phyloP scores from a whole-genome alignment of 1,140 invertebrate genomes.

The Acyrthosiphon pisum region DNA sequence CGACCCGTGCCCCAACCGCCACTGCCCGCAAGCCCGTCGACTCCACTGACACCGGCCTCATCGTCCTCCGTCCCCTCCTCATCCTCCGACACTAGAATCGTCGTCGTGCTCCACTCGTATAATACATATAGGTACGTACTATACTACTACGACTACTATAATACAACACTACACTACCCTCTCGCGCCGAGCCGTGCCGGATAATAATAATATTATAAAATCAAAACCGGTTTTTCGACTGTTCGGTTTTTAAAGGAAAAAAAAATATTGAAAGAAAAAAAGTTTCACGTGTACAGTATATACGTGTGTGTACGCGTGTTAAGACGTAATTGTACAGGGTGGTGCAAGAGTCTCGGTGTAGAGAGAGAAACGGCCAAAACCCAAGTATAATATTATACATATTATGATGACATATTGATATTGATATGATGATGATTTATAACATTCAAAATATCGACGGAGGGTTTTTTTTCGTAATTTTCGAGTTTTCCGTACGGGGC shows the following conservation, averaged over 20 bases:
- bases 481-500: too few relatives aligned
- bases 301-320: not conserved
- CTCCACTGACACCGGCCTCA: not conserved
- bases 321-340: slow-evolving; percentile 26
- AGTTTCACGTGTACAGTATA: not conserved
- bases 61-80: too few relatives aligned
- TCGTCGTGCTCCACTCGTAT: not conserved
- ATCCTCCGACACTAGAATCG: not conserved
- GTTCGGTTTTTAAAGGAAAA: slow-evolving; percentile 15
- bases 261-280: slow-evolving; percentile 25
- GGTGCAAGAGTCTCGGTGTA: not conserved
- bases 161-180: slow-evolving; percentile 19
- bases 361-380: not conserved
- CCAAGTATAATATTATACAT: too few relatives aligned
- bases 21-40: not conserved
- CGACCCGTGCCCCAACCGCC: not conserved
- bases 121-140: not conserved
- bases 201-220: slow-evolving; percentile 49
- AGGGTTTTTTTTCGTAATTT: not conserved
- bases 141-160: slow-evolving; percentile 7
- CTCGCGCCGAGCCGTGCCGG: not conserved
- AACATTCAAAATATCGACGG: too few relatives aligned
- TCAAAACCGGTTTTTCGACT: slow-evolving; percentile 45
- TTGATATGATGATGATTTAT: too few relatives aligned
- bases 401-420: too few relatives aligned